Evolutionary conservation across 2,113 vertebrate species (phyloP).

Genomic region (Saccopteryx leptura): DNA sequence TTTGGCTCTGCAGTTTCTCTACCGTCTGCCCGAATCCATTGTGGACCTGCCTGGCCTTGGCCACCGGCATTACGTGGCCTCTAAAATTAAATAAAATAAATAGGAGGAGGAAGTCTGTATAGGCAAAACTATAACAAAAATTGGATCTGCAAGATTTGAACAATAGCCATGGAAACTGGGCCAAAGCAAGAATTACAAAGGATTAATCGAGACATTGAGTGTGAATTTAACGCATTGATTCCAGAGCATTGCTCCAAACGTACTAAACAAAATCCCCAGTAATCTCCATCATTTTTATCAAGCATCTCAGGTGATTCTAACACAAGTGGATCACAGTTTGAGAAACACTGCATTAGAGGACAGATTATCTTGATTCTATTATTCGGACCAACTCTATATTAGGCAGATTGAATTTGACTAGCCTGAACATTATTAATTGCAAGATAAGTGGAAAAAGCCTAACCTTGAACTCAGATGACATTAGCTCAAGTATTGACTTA

Average conservation of each 20-base stretch:
- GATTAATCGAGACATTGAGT: neutral
- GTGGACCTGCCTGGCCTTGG: too few species aligned
- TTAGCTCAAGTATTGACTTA: constrained; percentile 11
- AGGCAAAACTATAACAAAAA: neutral
- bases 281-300: constrained; percentile 44
- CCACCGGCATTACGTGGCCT: neutral
- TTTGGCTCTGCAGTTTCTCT: too few species aligned
- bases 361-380: neutral
- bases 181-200: constrained; percentile 22
- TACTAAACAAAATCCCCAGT: constrained; percentile 29
- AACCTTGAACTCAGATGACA: neutral
- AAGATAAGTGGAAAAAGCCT: neutral
- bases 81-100: constrained; percentile 55
- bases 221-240: constrained; percentile 38
- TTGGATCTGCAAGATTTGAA: constrained; percentile 24
- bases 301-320: constrained; percentile 19
- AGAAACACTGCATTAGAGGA: constrained; percentile 20
- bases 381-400: neutral
- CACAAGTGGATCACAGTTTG: neutral
- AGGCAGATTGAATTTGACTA: neutral
- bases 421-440: neutral
- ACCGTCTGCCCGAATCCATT: too few species aligned
- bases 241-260: constrained; percentile 7
- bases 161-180: neutral
- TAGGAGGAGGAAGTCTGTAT: neutral